phyloP scores from a whole-genome alignment of 2,888 invertebrate species.

The Omphaloscelis lunosa region DNA sequence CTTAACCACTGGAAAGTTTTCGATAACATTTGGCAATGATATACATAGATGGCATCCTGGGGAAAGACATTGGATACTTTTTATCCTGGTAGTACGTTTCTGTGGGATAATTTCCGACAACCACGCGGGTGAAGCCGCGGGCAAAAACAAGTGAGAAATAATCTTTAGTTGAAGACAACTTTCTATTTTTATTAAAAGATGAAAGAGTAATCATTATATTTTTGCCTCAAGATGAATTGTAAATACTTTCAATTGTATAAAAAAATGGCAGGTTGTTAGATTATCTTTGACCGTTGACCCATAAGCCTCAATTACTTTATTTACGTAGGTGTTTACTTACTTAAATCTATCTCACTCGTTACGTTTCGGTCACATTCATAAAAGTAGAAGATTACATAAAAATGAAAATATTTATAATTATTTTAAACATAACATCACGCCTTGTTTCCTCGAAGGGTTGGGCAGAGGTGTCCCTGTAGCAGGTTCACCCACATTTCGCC shows the following conservation, averaged over 20 bases:
- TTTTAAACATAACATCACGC: no score
- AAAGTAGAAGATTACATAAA: no score
- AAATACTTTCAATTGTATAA: conserved; percentile 9
- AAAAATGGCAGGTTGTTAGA: conserved; percentile 1
- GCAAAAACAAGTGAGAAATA: background rate
- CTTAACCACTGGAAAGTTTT: background rate
- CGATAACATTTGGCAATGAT: background rate
- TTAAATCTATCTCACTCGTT: no score
- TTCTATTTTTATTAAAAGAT: conserved; percentile 26
- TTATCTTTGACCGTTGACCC: conserved; percentile 10
- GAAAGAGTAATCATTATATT: background rate
- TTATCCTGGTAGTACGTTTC: background rate
- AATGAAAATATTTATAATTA: no score
- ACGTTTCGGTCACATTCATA: no score
- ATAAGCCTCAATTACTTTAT: background rate
- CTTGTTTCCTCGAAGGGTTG: no score
- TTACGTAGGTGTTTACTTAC: no score
- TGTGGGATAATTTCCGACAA: background rate
- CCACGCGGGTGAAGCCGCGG: no score
- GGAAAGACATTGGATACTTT: background rate
- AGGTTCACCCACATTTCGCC: no score
- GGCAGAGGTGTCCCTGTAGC: no score
- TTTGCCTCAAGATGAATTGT: background rate
- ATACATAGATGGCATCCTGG: background rate
- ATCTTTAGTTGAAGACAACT: conserved; percentile 8